phyloP scores from a whole-genome alignment of 2,888 invertebrate genomes.

The Drosophila anomelani region DNA sequence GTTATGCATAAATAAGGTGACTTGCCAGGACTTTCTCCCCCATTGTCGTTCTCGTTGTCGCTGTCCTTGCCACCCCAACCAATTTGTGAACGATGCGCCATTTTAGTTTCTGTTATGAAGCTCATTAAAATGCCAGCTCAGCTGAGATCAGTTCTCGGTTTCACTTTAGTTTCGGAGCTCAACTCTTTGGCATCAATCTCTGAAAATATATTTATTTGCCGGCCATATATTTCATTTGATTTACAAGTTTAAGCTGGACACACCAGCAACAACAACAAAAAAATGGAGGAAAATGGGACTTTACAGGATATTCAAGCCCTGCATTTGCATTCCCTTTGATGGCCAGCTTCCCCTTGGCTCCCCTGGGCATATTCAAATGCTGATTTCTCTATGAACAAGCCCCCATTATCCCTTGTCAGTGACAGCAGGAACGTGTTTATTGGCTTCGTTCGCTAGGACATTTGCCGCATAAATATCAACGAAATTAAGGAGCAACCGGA shows the following conservation, averaged over 20 bases:
- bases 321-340: constrained; percentile 77
- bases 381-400: constrained; percentile 65
- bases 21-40: constrained; percentile 38
- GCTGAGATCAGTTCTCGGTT: constrained; percentile 21
- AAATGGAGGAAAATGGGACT: constrained; percentile 23
- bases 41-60: background rate
- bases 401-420: constrained; percentile 81
- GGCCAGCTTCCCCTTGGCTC: constrained; percentile 42
- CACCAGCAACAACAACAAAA: background rate
- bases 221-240: constrained; percentile 78
- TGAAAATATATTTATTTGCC: constrained; percentile 29
- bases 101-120: constrained; percentile 64
- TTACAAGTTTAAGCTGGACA: constrained; percentile 62
- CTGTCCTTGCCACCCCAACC: constrained; percentile 42
- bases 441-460: constrained; percentile 65
- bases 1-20: constrained; percentile 83
- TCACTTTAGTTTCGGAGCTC: background rate
- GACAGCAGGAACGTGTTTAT: constrained; percentile 75
- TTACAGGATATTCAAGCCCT: constrained; percentile 62
- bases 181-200: constrained; percentile 68
- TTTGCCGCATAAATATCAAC: constrained; percentile 79
- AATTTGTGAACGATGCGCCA: constrained; percentile 63
- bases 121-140: constrained; percentile 73
- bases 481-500: constrained; percentile 67
- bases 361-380: constrained; percentile 76